Evolutionary conservation across 2,797 vertebrate species (phyloP), one percentile per base, ranked within the genome.

Genomic region (Halcyon leucocephala): DNA sequence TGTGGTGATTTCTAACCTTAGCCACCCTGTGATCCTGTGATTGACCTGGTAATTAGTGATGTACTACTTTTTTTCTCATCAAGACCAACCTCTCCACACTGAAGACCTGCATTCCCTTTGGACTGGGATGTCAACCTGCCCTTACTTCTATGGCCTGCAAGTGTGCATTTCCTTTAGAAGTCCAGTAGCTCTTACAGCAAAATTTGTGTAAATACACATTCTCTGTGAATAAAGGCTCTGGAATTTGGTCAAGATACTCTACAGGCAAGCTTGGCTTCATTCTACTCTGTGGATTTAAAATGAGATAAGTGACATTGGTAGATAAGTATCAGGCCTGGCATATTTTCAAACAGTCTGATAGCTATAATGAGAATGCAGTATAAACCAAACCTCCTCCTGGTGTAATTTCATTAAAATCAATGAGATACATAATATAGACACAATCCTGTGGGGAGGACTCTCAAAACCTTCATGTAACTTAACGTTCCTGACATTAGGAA

Each of bases 251-350:
- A 72, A 73, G 19, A 25, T 60, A 61, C 35, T 94, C 66, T 35
- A 41, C 61, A 83, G 33, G 20, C 18, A 89, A 51, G 4, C 29
- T 79, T 92, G 82, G 39, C 51, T 76, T 69, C 3, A 1, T 66
- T 96, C 41, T 88, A 22, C 82, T 79, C 77, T 51, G 58, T 74
- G 54, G 42, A 82, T 84, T 79, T 69, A 54, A 91, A 91, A 72
- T n/a, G 6, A 19, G 52, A 6, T 14, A 55, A 78, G 51, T 64
- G 80, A 86, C 67, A 94, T 37, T n/a, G 35, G 12, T 9, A 95
- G 89, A 94, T 91, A 52, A 84, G 18, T 29, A 96, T 94, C 94
- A 91, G 66, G 28, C 31, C 82, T 92, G 87, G 90, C 49, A 31
- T 52, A 21, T 82, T 95, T 90, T 93, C 86, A 95, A 65, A 80